Evolutionary conservation across 2,113 vertebrate species (phyloP), one percentile per base, ranked within the genome.

Genomic region (Rhagologus leucostigma): DNA sequence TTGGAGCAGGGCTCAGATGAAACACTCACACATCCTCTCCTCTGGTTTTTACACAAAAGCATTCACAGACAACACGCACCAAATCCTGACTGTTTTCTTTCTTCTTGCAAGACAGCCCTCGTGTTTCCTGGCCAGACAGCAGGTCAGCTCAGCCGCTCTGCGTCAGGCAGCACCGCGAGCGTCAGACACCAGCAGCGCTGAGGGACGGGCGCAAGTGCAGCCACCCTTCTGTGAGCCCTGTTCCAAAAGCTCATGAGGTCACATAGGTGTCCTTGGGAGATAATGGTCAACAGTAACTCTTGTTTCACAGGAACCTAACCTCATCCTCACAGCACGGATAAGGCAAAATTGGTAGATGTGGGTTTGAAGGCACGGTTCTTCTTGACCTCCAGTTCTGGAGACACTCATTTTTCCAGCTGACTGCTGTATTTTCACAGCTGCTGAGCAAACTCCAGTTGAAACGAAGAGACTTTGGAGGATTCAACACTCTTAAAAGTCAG

Each of bases 111-210:
- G 82, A 32, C 49, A 79, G 62, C 49, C 46, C 62, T 82, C 0
- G 0, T 73, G 50, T 16, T 83, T 39, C 53, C 41, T 63, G 79
- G 55, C 16, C 67, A 90, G 78, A 35, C 7, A 0, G 70, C 7
- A 59, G 84, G 37, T 50, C 95, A 92, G 92, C 68, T 82, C 63
- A 53, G 64, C 33, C 1, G 1, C 57, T 44, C 56, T 42, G 63
- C 2, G 0, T 29, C 78, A 80, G 46, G 63, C 63, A 18, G 47
- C 87, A 13, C 47, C 18, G 11, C 1, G 1, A 89, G 33, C 1
- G 0, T 47, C 77, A 74, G 81, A 12, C 1, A 0, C 39, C 2
- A 0, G 56, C 68, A 70, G 55, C 3, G 1, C 63, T 0, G 0
- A 2, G 39, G 39, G 7, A 47, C 7, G 7, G 55, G 18, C 10